Percentiles rank a stretch among this genome's conserved stretches.
These are phyloP conservation scores for Matsumurasca onukii DNA, from an alignment of 1,140 invertebrate genomes.

Conservation along the genomic window DNA sequence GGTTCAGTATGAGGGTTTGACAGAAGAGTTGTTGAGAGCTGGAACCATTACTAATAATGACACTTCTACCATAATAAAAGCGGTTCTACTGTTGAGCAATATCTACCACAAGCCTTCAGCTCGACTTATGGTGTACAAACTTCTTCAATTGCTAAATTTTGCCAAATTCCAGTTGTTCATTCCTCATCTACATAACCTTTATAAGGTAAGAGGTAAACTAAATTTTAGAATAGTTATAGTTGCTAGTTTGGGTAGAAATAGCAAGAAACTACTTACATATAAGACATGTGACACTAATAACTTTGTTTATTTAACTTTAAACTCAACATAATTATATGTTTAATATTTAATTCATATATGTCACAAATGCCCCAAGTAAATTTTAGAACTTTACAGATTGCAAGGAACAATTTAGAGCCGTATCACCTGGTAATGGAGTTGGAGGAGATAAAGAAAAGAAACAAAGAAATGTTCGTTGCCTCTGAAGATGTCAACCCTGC, in stretches of 20 bases:
- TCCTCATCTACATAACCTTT: neutral
- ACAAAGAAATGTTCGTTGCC: too few species aligned
- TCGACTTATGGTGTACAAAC: conserved; percentile 1
- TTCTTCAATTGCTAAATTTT: conserved; percentile 1
- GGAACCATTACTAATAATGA: neutral
- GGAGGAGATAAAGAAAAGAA: neutral
- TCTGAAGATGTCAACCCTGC: too few species aligned
- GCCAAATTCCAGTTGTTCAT: neutral
- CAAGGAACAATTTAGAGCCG: neutral
- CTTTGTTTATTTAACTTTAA: too few species aligned
- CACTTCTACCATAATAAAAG: neutral
- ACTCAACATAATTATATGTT: too few species aligned
- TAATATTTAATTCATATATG: too few species aligned
- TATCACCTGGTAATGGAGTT: neutral
- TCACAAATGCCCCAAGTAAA: too few species aligned
- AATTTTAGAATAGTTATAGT: too few species aligned
- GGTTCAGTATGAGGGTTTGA: neutral
- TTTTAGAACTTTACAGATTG: neutral
- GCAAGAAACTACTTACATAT: too few species aligned
- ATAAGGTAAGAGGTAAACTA: conserved; percentile 18
- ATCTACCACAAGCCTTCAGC: neutral
- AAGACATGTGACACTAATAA: too few species aligned
- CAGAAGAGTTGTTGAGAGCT: neutral
- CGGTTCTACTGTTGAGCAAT: conserved; percentile 6
- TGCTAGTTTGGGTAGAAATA: too few species aligned